phyloP scores from a whole-genome alignment of 2,888 invertebrate genomes.

The Hypselothyrea guttata region DNA sequence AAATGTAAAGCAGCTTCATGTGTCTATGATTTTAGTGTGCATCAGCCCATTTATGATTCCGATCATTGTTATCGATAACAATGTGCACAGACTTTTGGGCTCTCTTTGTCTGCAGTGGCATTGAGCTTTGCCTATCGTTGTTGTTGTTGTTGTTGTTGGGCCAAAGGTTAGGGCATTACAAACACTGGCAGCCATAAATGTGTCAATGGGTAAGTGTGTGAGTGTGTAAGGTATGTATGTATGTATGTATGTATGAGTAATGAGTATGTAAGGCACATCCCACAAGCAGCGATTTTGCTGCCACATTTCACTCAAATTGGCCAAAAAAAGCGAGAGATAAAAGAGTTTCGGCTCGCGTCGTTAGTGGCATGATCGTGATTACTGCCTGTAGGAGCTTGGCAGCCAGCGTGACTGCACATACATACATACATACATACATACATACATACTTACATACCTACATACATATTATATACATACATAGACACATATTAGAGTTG shows the following conservation, averaged over 20 bases:
- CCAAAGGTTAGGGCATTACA: constrained; percentile 13
- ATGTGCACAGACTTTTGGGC: constrained; percentile 7
- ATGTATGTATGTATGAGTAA: background rate
- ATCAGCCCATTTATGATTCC: constrained; percentile 14
- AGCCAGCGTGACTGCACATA: constrained; percentile 47
- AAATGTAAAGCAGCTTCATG: background rate
- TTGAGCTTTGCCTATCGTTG: constrained; percentile 14
- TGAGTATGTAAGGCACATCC: constrained; percentile 3
- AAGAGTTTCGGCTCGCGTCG: constrained; percentile 14
- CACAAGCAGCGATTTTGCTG: constrained; percentile 18
- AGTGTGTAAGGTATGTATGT: too few relatives aligned
- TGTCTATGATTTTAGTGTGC: constrained; percentile 28
- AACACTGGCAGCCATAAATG: background rate
- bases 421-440: background rate
- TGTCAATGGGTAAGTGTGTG: background rate
- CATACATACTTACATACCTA: background rate
- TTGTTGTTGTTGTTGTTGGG: background rate
- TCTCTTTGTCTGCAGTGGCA: constrained; percentile 19
- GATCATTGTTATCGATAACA: constrained; percentile 37
- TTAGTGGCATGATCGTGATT: constrained; percentile 55
- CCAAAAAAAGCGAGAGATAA: constrained; percentile 21
- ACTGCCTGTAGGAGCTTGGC: constrained; percentile 38
- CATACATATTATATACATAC: too few relatives aligned
- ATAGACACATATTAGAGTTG: constrained; percentile 8
- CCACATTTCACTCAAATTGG: constrained; percentile 39